Percentiles rank a stretch among this genome's conserved stretches.
phyloP scores from a whole-genome alignment of 2,888 invertebrate genomes.

The Carabus problematicus region DNA sequence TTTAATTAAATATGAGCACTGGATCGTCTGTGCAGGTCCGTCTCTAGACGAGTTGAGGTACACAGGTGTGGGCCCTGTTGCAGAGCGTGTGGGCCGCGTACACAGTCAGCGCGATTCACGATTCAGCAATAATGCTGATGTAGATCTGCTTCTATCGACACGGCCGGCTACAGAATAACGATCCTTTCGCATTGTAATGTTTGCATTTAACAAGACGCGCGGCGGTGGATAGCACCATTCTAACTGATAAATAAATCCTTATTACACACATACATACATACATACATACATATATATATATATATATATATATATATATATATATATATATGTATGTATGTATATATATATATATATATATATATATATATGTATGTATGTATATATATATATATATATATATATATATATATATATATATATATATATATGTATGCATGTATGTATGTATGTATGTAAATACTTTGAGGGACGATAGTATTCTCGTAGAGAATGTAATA shows the following conservation, averaged over 20 bases:
- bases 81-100: conserved; percentile 54
- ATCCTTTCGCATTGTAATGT: conserved; percentile 60
- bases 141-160: conserved; percentile 59
- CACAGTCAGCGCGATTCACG: conserved; percentile 58
- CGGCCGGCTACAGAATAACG: conserved; percentile 58
- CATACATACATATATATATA: no score
- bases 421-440: no score
- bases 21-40: not conserved
- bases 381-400: no score
- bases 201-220: conserved; percentile 59
- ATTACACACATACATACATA: conserved; percentile 47
- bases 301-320: no score
- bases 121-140: conserved; percentile 60
- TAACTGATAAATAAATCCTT: conserved; percentile 57
- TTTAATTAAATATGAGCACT: conserved; percentile 38
- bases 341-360: no score
- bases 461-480: no score
- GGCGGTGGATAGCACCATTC: conserved; percentile 52
- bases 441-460: no score
- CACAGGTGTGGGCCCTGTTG: conserved; percentile 30
- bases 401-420: no score
- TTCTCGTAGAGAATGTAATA: no score
- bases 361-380: no score
- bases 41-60: not conserved
- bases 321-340: no score